Base-by-base conservation (phyloP, 2,888 invertebrate genomes). In the Dasypolia templi region DNA sequence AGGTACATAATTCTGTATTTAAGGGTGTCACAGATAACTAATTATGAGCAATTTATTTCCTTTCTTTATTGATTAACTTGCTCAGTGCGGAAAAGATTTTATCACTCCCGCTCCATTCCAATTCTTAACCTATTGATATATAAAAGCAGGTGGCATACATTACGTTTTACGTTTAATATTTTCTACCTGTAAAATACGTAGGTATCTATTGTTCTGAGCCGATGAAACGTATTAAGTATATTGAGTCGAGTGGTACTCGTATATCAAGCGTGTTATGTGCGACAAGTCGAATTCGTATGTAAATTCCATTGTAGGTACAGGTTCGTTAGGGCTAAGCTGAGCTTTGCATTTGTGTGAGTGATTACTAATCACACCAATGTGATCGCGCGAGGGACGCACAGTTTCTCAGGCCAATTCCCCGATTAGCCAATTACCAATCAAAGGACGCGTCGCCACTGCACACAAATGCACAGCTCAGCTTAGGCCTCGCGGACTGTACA, bases 151-250 rank as follows among this genome's bases (percentile, higher is more conserved):
- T 77, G 49, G 22, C 14, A 26, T 32, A 61, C 14, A 65, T 22
- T 42, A 70, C 46, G 70, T 42, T 39, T n/a, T 22, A 58, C 29
- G 4, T 53, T 14, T 53, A 59, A 64, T 53, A 5, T 14, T 59
- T 53, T 32, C 39, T 12, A 58, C 58, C 42, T 49, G 42, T 12
- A 49, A 53, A 19, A 44, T 12, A 64, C 22, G 0, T 58, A 49
- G 14, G 56, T 55, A 14, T 39, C 35, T 22, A 65, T 77, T 77
- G 77, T 77, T 62, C n/a, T 22, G 17, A 56, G 35, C 14, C 22
- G 12, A 3, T 78, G 65, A 78, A 6, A 49, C 65, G 61, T 72
- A 29, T 17, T 49, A n/a, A n/a, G n/a, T n/a, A 49, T 71, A 71
- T 65, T 61, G 61, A 64, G 29, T 65, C n/a, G 49, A 17, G 35